Evolutionary conservation across 2,797 vertebrate genomes (phyloP), one percentile per base, ranked within the genome.

Genomic region (Lepilemur ruficaudatus): DNA sequence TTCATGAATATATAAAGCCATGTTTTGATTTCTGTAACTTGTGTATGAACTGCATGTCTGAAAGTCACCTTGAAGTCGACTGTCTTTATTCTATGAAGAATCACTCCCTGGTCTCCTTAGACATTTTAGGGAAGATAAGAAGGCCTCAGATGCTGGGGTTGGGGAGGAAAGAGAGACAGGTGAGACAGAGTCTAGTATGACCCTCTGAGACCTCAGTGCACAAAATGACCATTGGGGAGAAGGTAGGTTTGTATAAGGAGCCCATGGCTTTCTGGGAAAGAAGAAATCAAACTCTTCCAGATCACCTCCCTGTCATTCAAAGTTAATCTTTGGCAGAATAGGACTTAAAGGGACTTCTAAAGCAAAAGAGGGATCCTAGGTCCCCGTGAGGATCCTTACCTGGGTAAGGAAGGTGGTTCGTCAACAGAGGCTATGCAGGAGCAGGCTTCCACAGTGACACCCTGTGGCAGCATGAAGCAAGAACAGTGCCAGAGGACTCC

Each of bases 11-110:
- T 55, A 30, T 59, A 87, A 93, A 82, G 69, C 46, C 12, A 0
- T n/a, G 50, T 92, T 93, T 94, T 87, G 65, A 72, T 67, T 95
- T 78, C 83, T 46, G 2, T 22, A 80, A 67, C 69, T 81, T 85
- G 18, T 17, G 23, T 73, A 20, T 25, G 75, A 65, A 46, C 78
- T 79, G 52, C 52, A 41, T 17, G 65, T 76, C 72, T 80, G 76
- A 80, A 78, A 92, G 91, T 95, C 88, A 46, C 67, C 50, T 84
- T 79, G 88, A 57, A 89, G 86, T 41, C 30, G 0, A 6, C n/a
- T 22, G 61, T 13, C 80, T 73, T 57, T 65, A 90, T 85, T 86
- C 69, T 30, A 20, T 3, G 43, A 63, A 84, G 70, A 75, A 1
- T 43, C 35, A 5, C 35, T 70, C 79, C 50, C 59, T 65, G 30